Evolutionary conservation across 2,888 invertebrate species (phyloP), one percentile per base, ranked within the genome.

Genomic region (Thymelicus acteon): DNA sequence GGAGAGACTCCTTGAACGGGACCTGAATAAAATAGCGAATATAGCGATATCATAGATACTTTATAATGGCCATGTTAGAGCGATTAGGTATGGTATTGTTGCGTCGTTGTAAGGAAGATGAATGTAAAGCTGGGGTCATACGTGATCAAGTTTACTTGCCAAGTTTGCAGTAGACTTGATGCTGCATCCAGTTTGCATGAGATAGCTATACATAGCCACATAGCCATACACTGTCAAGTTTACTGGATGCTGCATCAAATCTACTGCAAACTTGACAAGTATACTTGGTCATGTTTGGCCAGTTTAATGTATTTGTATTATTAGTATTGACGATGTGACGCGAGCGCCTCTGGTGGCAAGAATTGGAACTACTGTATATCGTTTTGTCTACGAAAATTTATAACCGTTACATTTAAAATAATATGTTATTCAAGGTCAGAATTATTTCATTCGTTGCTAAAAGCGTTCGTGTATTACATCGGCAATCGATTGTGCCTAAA

Each of bases 1-100:
- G 54, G 15, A 54, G 61, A 68, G 52, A 67, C 67, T 68, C 61
- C 54, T 67, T 49, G 7, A 12, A 61, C 37, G 67, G 67, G 67
- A 68, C 67, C 67, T 68, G 67, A 68, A 44, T 68, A 66, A 31
- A 12, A 19, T 66, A 48, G 31, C 31, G 31, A 31, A 31, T 31
- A 31, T 31, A 31, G 31, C 31, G 31, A 65, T 39, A 48, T n/a
- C 44, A 44, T 67, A 68, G 44, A n/a, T 62, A 61, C 24, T 31
- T 13, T 15, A 37, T 49, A 39, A 39, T 15, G 61, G 68, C 68
- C 61, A 68, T 67, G 47, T 67, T 68, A 68, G 61, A 52, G n/a
- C 0, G 44, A n/a, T 54, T 54, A 31, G 40, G n/a, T 57, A 57
- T 15, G 54, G 15, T 47, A 60, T 49, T 60, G 67, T 67, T 60